phyloP scores from a whole-genome alignment of 2,113 vertebrate genomes.

The Eupsittula cactorum region DNA sequence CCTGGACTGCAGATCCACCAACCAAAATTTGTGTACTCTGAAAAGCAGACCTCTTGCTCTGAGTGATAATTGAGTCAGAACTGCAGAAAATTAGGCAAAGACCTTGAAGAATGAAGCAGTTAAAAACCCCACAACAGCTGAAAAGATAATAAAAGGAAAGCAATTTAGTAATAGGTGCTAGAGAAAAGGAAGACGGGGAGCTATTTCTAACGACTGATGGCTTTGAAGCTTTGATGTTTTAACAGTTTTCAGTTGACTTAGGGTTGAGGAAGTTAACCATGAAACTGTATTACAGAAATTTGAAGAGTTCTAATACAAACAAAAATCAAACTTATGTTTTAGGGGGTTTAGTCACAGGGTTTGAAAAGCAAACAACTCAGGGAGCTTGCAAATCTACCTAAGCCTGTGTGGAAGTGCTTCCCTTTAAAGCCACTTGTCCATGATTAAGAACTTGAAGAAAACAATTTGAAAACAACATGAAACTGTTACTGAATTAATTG shows the following conservation, averaged over 20 bases:
- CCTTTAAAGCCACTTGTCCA: not conserved
- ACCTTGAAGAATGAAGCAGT: slow-evolving; percentile 33
- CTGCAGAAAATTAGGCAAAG: slow-evolving; percentile 37
- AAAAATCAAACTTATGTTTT: not conserved
- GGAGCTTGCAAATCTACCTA: not conserved
- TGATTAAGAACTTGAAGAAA: not conserved
- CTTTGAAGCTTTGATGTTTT: slow-evolving; percentile 25
- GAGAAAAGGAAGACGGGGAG: not conserved
- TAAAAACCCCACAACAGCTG: slow-evolving; percentile 14
- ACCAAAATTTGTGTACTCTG: not conserved
- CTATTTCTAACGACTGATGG: slow-evolving; percentile 7
- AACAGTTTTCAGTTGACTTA: slow-evolving; percentile 7
- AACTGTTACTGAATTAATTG: not conserved
- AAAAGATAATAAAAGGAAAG: slow-evolving; percentile 36
- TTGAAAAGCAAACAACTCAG: not conserved
- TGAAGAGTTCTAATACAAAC: not conserved
- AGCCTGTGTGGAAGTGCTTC: not conserved
- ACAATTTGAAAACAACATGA: not conserved
- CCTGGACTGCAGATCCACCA: not conserved
- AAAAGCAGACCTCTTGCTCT: not conserved
- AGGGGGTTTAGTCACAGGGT: not conserved
- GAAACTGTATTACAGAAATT: not conserved
- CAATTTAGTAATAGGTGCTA: slow-evolving; percentile 33
- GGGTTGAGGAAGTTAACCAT: not conserved
- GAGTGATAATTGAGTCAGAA: slow-evolving; percentile 1